Conservation (phyloP, 2,113 vertebrate genomes). For the Myrmecophaga tridactyla region DNA sequence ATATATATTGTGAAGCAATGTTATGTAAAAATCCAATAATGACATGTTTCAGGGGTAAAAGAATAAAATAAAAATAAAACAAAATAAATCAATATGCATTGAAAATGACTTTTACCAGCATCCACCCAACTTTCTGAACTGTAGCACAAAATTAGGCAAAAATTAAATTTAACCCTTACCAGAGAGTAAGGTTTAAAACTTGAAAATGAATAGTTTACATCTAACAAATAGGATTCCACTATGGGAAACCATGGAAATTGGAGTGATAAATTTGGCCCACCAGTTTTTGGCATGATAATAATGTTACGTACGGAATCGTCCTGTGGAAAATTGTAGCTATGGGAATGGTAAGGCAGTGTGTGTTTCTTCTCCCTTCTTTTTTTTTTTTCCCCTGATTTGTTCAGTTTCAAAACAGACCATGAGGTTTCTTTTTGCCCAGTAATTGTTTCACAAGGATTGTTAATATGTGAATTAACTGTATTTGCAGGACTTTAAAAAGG, state of each 20-base stretch:
- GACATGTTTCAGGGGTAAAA: neutral
- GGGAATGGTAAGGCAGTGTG: neutral
- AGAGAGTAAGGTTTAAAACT: neutral
- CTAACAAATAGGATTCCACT: neutral
- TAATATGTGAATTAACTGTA: constrained; percentile 62
- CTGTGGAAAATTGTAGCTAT: neutral
- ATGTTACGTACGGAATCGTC: neutral
- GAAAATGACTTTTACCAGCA: neutral
- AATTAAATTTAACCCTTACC: constrained; percentile 22
- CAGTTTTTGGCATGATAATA: neutral
- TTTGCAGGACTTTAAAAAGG: constrained; percentile 48
- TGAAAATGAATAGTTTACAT: constrained; percentile 20
- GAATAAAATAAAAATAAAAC: constrained; percentile 41
- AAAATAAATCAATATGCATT: neutral
- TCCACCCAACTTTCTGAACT: neutral
- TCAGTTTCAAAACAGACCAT: constrained; percentile 35
- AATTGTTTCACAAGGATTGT: constrained; percentile 33
- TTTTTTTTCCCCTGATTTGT: neutral
- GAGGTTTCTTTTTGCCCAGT: neutral
- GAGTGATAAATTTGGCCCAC: neutral
- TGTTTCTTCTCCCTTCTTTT: neutral
- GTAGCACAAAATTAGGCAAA: constrained; percentile 25
- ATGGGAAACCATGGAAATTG: neutral
- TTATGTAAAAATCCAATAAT: constrained; percentile 36
- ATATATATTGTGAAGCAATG: neutral